These are phyloP conservation scores for Gavialis gangeticus DNA, from an alignment of 2,113 vertebrate genomes.

Conservation along the genomic window DNA sequence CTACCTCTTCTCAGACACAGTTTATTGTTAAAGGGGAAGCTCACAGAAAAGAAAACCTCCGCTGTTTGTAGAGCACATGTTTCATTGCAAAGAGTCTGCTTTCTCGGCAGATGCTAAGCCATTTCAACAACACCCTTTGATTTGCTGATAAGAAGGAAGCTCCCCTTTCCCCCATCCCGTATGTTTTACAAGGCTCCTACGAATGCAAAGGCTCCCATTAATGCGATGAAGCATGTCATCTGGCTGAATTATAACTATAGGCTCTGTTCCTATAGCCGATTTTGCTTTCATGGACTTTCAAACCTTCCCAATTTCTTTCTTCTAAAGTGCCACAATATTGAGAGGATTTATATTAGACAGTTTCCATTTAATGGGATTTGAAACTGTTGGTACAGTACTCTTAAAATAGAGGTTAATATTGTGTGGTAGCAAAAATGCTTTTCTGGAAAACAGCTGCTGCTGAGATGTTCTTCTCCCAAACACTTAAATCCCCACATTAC, in stretches of 20 bases:
- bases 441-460: neutral
- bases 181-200: too few relatives aligned
- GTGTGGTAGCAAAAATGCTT: accelerated
- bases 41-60: neutral
- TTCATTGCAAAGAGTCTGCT: neutral
- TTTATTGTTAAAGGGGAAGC: neutral
- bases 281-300: neutral
- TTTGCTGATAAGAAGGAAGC: too few relatives aligned
- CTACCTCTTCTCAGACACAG: neutral
- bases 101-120: neutral
- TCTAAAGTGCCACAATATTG: neutral
- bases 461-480: neutral
- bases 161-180: accelerated
- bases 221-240: neutral
- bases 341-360: neutral
- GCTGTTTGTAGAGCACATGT: neutral
- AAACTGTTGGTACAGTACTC: neutral
- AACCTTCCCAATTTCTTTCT: neutral
- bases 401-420: neutral
- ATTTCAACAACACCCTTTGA: neutral
- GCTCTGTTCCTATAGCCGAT: neutral
- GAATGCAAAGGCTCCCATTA: neutral
- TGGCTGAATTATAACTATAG: neutral
- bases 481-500: neutral
- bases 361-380: neutral